Percentiles rank a stretch among this genome's conserved stretches.
These are phyloP conservation scores for Nomada hirtipes DNA, from an alignment of 2,888 invertebrate species.

Conservation along the genomic window DNA sequence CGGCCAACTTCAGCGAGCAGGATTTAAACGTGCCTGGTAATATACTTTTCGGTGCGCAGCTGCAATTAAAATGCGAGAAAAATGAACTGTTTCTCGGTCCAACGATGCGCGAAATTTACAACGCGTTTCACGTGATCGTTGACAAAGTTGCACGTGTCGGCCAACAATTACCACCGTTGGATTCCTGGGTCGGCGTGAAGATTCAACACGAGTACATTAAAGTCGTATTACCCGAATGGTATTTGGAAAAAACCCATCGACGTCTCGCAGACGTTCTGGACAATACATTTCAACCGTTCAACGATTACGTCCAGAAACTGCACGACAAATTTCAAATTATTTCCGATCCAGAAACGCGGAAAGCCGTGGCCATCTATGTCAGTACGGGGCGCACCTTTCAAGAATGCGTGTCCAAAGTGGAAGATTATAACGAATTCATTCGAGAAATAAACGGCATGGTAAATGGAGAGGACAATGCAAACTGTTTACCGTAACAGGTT, in stretches of 20 bases:
- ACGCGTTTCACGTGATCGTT: slow-evolving; percentile 73
- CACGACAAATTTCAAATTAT: slow-evolving; percentile 86
- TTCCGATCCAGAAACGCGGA: slow-evolving; percentile 85
- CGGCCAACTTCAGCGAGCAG: not conserved
- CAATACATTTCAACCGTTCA: slow-evolving; percentile 86
- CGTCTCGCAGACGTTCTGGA: slow-evolving; percentile 86
- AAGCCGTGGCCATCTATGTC: slow-evolving; percentile 85
- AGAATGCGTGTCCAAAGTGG: slow-evolving; percentile 73
- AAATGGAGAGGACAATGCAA: not conserved
- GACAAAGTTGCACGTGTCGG: slow-evolving; percentile 75
- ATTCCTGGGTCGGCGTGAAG: slow-evolving; percentile 76
- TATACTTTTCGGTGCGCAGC: slow-evolving; percentile 37
- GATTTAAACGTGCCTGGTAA: not conserved
- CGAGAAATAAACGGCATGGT: slow-evolving; percentile 78
- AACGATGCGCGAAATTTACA: slow-evolving; percentile 68
- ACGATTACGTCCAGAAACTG: slow-evolving; percentile 86
- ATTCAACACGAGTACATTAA: slow-evolving; percentile 69
- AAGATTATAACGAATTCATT: slow-evolving; percentile 75
- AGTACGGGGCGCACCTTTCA: slow-evolving; percentile 84
- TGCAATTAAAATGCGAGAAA: slow-evolving; percentile 71
- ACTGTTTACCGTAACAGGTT: too few relatives aligned
- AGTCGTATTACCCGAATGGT: slow-evolving; percentile 74
- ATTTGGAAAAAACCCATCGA: slow-evolving; percentile 85
- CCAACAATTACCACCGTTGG: slow-evolving; percentile 75
- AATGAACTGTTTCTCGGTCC: slow-evolving; percentile 74